phyloP scores from a whole-genome alignment of 2,797 vertebrate genomes.

The Onychomys leucogaster region DNA sequence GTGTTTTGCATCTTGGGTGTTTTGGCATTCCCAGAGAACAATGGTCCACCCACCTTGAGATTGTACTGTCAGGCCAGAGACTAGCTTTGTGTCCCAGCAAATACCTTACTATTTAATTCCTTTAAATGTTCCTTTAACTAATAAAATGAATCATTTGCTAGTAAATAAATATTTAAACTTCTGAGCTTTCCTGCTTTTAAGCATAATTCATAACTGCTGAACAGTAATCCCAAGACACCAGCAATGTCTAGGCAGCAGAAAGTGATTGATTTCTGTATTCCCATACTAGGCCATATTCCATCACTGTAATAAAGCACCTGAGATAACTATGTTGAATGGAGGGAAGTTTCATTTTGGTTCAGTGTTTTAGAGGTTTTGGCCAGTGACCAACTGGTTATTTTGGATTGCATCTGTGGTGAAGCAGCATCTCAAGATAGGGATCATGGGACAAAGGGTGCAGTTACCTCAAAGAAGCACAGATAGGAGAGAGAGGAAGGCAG shows the following conservation, averaged over 20 bases:
- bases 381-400: not conserved
- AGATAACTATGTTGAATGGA: not conserved
- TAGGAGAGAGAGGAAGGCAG: not conserved
- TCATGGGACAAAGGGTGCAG: no score
- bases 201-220: not conserved
- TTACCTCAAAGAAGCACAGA: not conserved
- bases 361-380: not conserved
- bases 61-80: not conserved
- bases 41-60: not conserved
- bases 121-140: not conserved
- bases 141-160: not conserved
- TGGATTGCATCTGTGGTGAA: not conserved
- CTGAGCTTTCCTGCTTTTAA: not conserved
- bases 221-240: not conserved
- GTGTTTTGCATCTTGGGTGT: not conserved
- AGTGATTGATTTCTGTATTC: not conserved
- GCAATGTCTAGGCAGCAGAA: not conserved
- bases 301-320: not conserved
- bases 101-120: not conserved
- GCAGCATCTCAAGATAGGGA: not conserved
- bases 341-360: not conserved
- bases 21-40: not conserved
- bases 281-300: not conserved
- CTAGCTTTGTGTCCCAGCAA: not conserved
- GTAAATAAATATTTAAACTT: constrained; percentile 32